These are phyloP conservation scores for Diorhabda elongata DNA, from an alignment of 1,140 invertebrate species.

Conservation along the genomic window DNA sequence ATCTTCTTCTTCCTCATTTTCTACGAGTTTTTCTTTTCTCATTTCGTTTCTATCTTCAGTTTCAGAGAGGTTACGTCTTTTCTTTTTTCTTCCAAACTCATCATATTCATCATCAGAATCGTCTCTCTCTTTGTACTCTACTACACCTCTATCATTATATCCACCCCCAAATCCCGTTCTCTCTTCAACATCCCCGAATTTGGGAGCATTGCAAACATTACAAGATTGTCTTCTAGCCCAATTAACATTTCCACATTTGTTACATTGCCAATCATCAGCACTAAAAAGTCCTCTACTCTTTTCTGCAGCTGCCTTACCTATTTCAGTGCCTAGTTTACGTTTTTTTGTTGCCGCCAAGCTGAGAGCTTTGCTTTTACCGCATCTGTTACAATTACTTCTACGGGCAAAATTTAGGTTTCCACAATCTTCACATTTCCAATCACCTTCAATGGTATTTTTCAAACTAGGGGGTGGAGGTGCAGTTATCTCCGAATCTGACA, in stretches of 20 bases:
- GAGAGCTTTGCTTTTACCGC: constrained; percentile 63
- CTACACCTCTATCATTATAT: constrained; percentile 89
- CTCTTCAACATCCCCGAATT: constrained; percentile 86
- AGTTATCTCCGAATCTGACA: constrained; percentile 25
- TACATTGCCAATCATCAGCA: constrained; percentile 99
- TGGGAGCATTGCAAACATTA: constrained; percentile 98
- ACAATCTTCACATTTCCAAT: constrained; percentile 65
- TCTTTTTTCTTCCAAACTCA: constrained; percentile 90
- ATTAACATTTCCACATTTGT: constrained; percentile 99
- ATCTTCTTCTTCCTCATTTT: constrained; percentile 42
- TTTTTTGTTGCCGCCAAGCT: constrained; percentile 54
- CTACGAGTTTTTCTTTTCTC: not conserved
- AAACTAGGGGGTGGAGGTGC: constrained; percentile 32
- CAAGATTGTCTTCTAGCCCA: constrained; percentile 96
- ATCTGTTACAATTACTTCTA: constrained; percentile 85
- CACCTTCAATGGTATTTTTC: constrained; percentile 46
- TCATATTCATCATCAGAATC: constrained; percentile 90
- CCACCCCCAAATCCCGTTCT: constrained; percentile 79
- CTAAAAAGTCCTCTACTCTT: constrained; percentile 97
- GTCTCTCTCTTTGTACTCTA: constrained; percentile 85
- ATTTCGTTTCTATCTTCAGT: constrained; percentile 34
- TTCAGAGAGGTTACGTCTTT: constrained; percentile 55
- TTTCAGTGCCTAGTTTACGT: constrained; percentile 93
- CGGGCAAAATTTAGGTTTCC: constrained; percentile 94
- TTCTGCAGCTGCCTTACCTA: constrained; percentile 96